Evolutionary conservation across 2,888 invertebrate species (phyloP).

Genomic region (Empis stercorea): DNA sequence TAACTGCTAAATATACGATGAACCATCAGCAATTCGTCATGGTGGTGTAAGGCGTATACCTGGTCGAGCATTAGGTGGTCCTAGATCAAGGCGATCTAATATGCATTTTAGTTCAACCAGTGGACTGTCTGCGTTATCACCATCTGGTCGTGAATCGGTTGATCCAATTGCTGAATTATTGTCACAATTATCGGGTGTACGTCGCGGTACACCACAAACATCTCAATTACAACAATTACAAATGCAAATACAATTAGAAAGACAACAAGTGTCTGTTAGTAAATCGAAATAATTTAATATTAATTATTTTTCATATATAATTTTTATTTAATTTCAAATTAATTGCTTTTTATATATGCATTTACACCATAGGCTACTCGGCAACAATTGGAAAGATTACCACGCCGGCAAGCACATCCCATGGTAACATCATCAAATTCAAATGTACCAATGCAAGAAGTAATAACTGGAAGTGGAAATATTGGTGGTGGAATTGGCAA

Average conservation of each 20-base stretch:
- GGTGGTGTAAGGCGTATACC: conserved; percentile 70
- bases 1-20: conserved; percentile 55
- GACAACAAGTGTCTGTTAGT: conserved; percentile 66
- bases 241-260: conserved; percentile 86
- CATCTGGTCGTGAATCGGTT: conserved; percentile 79
- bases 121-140: conserved; percentile 72
- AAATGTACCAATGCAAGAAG: conserved; percentile 39
- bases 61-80: conserved; percentile 58
- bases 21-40: conserved; percentile 67
- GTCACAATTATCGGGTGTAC: conserved; percentile 87
- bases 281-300: not conserved
- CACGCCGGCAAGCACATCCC: conserved; percentile 64
- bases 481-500: conserved; percentile 14
- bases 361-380: conserved; percentile 56
- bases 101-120: conserved; percentile 91
- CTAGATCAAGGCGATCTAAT: conserved; percentile 74
- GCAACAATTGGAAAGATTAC: conserved; percentile 80
- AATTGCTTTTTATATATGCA: conserved; percentile 12
- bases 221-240: conserved; percentile 85
- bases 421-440: conserved; percentile 46
- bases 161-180: conserved; percentile 94
- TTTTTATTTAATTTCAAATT: not conserved
- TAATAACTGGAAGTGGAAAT: conserved; percentile 30
- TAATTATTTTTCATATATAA: not conserved
- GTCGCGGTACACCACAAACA: conserved; percentile 51